These are phyloP conservation scores for Petrocephalus schoutedeni DNA, from an alignment of 2,797 vertebrate species.

Conservation along the genomic window DNA sequence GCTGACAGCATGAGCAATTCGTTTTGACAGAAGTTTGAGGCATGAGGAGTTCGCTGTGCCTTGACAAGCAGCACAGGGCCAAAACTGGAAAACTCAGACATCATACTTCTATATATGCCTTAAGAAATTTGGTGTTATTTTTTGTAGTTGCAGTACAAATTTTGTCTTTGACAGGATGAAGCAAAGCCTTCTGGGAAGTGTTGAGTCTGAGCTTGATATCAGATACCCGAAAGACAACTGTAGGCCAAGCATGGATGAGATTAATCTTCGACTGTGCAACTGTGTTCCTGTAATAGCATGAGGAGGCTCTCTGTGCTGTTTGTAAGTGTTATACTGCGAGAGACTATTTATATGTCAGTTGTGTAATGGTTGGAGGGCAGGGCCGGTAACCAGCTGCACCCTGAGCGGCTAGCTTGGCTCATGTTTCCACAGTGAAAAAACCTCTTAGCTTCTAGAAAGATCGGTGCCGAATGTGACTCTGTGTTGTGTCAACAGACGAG, in stretches of 20 bases:
- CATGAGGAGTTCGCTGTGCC: neutral
- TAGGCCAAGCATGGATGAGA: neutral
- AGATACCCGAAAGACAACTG: neutral
- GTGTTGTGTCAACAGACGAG: neutral
- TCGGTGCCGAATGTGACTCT: neutral
- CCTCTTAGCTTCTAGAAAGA: neutral
- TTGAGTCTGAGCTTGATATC: neutral
- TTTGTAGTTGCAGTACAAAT: neutral
- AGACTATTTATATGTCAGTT: neutral
- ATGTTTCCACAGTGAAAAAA: neutral
- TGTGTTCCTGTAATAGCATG: neutral
- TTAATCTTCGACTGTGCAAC: neutral
- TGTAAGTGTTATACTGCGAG: neutral
- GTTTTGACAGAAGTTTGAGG: neutral
- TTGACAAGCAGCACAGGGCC: neutral
- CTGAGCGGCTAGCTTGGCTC: neutral
- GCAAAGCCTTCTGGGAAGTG: neutral
- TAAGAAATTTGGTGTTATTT: neutral
- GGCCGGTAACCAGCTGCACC: neutral
- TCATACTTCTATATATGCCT: neutral
- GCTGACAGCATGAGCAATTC: neutral
- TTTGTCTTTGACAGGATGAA: neutral
- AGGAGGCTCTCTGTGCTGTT: neutral
- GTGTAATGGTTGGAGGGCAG: conserved; percentile 1
- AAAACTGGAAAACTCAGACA: neutral